These are phyloP conservation scores for Neofelis nebulosa DNA, from an alignment of 2,113 vertebrate genomes.

Conservation along the genomic window DNA sequence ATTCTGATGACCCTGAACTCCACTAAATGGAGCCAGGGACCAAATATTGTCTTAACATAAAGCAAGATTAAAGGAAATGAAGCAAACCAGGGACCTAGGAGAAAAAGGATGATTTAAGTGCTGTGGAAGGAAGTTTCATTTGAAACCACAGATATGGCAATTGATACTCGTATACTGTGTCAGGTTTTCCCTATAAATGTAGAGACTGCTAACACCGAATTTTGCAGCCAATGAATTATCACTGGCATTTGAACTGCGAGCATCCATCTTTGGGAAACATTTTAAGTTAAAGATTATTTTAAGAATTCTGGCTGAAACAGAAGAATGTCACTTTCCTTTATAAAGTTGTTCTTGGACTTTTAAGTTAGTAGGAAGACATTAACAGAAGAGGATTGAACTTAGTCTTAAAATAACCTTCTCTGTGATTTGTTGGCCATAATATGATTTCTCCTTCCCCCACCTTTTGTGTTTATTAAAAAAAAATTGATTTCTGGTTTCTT, in stretches of 20 bases:
- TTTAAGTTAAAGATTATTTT: constrained; percentile 14
- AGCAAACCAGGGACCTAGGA: neutral
- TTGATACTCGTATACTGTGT: neutral
- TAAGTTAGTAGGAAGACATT: neutral
- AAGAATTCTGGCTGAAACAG: neutral
- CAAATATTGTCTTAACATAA: neutral
- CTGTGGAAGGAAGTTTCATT: neutral
- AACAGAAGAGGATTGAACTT: neutral
- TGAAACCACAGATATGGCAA: neutral
- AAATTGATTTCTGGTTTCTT: neutral
- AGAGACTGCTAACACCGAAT: neutral
- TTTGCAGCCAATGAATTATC: neutral
- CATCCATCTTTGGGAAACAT: neutral
- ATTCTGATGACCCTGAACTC: neutral
- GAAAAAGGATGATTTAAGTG: neutral
- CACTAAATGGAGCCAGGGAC: neutral
- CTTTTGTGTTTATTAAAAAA: neutral
- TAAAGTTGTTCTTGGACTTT: neutral
- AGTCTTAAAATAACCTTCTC: constrained; percentile 17
- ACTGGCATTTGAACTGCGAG: neutral
- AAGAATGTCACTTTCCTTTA: neutral
- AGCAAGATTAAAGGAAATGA: constrained; percentile 8
- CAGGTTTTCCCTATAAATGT: neutral
- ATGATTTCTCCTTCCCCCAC: neutral
- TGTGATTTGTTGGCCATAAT: neutral